Percentiles rank a stretch among this genome's conserved stretches.
phyloP scores from a whole-genome alignment of 2,888 invertebrate species.

The Timema podura region DNA sequence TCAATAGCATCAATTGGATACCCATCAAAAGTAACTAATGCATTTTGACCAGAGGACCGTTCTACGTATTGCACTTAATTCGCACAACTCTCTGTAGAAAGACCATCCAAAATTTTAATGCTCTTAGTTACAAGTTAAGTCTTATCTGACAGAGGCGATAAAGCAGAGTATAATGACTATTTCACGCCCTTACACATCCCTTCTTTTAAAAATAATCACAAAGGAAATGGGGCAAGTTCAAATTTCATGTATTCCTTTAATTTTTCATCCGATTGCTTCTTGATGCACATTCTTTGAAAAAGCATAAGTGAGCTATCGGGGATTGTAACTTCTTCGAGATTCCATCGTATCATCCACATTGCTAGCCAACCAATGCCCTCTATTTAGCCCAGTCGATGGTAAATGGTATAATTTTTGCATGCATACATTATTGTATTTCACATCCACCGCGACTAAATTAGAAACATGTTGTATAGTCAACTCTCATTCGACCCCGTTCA shows the following conservation, averaged over 20 bases:
- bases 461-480: too few species aligned
- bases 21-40: not conserved
- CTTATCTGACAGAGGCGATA: not conserved
- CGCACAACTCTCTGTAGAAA: not conserved
- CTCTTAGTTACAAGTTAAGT: not conserved
- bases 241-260: not conserved
- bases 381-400: not conserved
- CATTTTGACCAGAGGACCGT: not conserved
- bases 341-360: not conserved
- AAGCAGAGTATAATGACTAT: not conserved
- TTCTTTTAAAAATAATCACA: constrained; percentile 6
- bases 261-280: not conserved
- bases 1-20: not conserved
- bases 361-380: not conserved
- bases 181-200: constrained; percentile 2
- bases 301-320: not conserved
- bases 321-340: not conserved
- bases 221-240: constrained; percentile 15
- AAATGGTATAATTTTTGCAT: constrained; percentile 2
- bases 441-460: constrained; percentile 2
- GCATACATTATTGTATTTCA: not conserved
- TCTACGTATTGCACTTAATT: not conserved
- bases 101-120: not conserved
- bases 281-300: constrained; percentile 4
- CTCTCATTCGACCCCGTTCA: too few species aligned